Conservation (phyloP, 64 coral and sea anemone species). For the Porites lutea region DNA sequence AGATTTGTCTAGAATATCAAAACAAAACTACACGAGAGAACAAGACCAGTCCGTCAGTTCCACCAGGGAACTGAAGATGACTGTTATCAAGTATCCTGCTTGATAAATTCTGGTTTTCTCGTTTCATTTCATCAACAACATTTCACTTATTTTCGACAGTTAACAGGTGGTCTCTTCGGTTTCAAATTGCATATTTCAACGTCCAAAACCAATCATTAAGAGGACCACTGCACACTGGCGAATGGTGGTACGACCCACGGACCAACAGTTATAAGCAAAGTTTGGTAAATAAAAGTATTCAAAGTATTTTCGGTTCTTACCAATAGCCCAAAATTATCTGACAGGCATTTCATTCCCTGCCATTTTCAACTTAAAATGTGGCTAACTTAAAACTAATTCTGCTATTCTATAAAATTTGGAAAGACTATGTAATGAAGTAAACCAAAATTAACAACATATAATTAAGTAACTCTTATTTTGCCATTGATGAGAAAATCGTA, state of each 20-base stretch:
- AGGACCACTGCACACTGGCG: not conserved
- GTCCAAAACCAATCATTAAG: no score
- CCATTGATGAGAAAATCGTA: not conserved
- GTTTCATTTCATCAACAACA: not conserved
- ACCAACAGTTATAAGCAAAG: no score
- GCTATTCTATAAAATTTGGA: not conserved
- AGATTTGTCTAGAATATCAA: not conserved
- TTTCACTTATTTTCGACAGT: not conserved
- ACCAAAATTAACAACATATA: not conserved
- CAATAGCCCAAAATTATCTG: no score
- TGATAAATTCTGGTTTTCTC: not conserved
- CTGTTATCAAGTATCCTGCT: conserved; percentile 29
- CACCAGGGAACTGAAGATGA: conserved; percentile 8
- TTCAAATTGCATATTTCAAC: no score
- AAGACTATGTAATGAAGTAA: not conserved
- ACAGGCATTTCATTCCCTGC: no score
- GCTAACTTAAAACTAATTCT: not conserved
- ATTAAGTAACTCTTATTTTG: not conserved
- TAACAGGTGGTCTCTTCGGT: no score
- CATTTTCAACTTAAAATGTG: no score
- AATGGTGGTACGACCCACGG: not conserved
- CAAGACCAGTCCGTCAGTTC: not conserved
- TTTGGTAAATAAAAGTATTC: no score
- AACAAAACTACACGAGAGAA: conserved; percentile 10
- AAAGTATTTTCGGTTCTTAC: no score